Conservation (phyloP, 2,113 vertebrate species). For the Phaethornis superciliosus region DNA sequence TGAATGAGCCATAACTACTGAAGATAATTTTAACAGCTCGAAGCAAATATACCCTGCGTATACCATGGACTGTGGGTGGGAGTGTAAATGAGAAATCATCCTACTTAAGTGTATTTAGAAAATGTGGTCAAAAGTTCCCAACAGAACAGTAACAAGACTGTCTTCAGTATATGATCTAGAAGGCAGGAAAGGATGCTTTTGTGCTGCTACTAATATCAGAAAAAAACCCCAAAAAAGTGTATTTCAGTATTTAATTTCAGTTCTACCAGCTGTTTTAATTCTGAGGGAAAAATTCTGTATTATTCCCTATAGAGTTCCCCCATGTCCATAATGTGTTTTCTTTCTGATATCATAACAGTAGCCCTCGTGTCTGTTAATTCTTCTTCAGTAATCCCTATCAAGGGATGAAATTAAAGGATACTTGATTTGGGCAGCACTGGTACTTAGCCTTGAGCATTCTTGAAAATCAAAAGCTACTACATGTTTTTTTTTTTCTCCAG, state of each 20-base stretch:
- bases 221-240: not conserved
- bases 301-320: not conserved
- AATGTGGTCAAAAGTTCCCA: not conserved
- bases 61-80: not conserved
- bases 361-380: conserved; percentile 2
- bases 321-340: conserved; percentile 6
- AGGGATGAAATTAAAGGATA: not conserved
- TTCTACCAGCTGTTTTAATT: conserved; percentile 22
- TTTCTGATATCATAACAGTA: conserved; percentile 29
- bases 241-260: conserved; percentile 28
- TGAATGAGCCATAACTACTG: not conserved
- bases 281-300: not conserved
- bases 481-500: not conserved
- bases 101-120: not conserved
- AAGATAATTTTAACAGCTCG: not conserved
- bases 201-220: not conserved
- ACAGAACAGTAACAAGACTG: not conserved
- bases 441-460: conserved; percentile 33
- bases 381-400: not conserved
- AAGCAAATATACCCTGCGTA: not conserved
- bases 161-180: not conserved
- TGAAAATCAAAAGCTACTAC: conserved; percentile 25
- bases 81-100: not conserved
- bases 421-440: not conserved
- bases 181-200: not conserved